Base-by-base conservation (phyloP, 1,140 invertebrate species). In the Magallana ariakensis region DNA sequence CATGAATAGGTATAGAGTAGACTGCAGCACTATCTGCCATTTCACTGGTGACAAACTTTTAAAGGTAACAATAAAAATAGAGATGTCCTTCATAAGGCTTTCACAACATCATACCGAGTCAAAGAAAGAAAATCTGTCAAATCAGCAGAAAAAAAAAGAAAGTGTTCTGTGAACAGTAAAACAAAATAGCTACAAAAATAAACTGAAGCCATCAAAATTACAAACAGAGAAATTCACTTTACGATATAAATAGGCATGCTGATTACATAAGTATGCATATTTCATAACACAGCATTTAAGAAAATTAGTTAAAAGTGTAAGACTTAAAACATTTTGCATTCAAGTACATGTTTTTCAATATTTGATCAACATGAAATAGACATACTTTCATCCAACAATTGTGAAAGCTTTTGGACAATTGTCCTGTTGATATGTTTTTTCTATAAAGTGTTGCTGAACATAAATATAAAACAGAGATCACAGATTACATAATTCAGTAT, bases 121-220 rank as follows among this genome's bases (percentile, higher is more conserved):
- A 75, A 75, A 66, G 33, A 26, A 26, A 70, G 13, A 33, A n/a
- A 62, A 26, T 15, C 22, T 75, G 13, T 8, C 13, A 26, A 75
- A 75, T 75, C 66, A 75, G 66, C 66, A 75, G 66, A 19, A 75
- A 75, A 70, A 75, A 13, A 19, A 75, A 46, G 33, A 75, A 15
- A 75, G 66, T 75, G 66, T 75, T 75, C 66, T 75, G 26, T 13
- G 66, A 75, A 75, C 66, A 13, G 66, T 26, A 75, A 33, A 75
- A 75, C 22, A 75, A 75, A 46, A 6, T 26, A 75, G 11, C 22
- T 75, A 75, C 22, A 70, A 70, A 70, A 70, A 70, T 5, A 75
- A 66, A 70, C 62, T 22, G 22, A 70, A 70, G 58, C 58, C 58
- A 62, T 19, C 16, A 70, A 70, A 70, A 70, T 22, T 4, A 46